Evolutionary conservation across 2,797 vertebrate genomes (phyloP).

Genomic region (Platyrinchus mystaceus): DNA sequence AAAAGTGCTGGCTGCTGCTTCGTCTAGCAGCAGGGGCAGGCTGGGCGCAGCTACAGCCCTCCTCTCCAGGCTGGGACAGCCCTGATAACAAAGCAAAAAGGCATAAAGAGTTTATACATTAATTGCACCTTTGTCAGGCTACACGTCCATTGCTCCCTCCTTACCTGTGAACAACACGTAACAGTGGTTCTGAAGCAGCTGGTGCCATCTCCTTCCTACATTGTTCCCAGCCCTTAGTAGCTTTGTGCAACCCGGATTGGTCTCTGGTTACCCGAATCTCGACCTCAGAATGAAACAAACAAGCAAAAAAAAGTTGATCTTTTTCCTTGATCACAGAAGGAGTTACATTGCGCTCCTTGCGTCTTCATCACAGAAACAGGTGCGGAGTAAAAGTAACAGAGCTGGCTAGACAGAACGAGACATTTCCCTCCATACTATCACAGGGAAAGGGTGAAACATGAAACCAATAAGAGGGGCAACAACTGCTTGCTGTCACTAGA

Average conservation of each 20-base stretch:
- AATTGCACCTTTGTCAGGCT: rapidly evolving
- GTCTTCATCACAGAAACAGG: rapidly evolving
- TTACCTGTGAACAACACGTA: conserved; percentile 81
- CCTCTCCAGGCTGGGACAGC: conserved; percentile 86
- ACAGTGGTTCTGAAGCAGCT: conserved; percentile 64
- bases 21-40: neutral
- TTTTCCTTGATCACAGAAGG: neutral
- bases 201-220: conserved; percentile 71
- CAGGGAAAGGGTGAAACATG: neutral
- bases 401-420: neutral
- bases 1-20: neutral
- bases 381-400: neutral
- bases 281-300: conserved; percentile 31
- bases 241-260: conserved; percentile 74
- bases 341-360: rapidly evolving
- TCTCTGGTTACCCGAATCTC: conserved; percentile 78
- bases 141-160: rapidly evolving
- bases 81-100: conserved; percentile 62
- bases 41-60: conserved; percentile 64
- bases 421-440: no score
- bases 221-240: conserved; percentile 84
- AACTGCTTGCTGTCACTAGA: neutral
- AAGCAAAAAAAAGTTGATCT: no score
- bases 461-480: neutral
- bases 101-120: rapidly evolving